Conservation (phyloP, 2,888 invertebrate species). For the Barypeithes pellucidus region DNA sequence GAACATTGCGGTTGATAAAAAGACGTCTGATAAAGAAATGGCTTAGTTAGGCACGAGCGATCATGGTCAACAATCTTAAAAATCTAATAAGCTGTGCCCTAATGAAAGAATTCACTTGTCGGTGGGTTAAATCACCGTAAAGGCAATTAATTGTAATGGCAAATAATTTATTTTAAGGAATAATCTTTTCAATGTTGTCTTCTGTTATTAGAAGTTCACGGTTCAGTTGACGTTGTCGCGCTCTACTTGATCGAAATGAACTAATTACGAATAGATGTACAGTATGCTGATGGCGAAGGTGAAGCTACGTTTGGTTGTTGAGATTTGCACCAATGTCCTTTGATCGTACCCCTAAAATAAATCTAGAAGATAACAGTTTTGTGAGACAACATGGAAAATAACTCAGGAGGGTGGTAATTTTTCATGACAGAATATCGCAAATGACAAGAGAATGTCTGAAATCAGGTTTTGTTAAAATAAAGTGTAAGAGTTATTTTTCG, state of each 20-base stretch:
- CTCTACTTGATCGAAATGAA: conserved; percentile 57
- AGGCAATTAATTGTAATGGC: conserved; percentile 51
- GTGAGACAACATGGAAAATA: no score
- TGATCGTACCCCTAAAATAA: background rate
- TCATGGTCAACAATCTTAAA: conserved; percentile 38
- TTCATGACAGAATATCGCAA: no score
- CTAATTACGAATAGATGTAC: conserved; percentile 55
- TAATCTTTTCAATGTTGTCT: conserved; percentile 55
- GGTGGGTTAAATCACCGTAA: conserved; percentile 42
- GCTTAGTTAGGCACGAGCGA: conserved; percentile 39
- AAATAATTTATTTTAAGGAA: conserved; percentile 58
- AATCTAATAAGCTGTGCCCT: conserved; percentile 28
- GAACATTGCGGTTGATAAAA: background rate
- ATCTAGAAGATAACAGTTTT: no score
- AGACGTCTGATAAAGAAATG: background rate
- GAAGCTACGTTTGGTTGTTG: background rate
- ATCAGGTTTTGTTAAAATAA: no score
- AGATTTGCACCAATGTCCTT: conserved; percentile 3
- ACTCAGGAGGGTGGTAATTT: no score
- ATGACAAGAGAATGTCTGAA: no score
- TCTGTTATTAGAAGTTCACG: conserved; percentile 60
- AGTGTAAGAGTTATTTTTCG: no score
- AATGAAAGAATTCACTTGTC: conserved; percentile 51
- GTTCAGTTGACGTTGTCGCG: conserved; percentile 61
- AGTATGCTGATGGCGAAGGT: conserved; percentile 23